Evolutionary conservation across 2,113 vertebrate species (phyloP).

Genomic region (Pangasianodon hypophthalmus): DNA sequence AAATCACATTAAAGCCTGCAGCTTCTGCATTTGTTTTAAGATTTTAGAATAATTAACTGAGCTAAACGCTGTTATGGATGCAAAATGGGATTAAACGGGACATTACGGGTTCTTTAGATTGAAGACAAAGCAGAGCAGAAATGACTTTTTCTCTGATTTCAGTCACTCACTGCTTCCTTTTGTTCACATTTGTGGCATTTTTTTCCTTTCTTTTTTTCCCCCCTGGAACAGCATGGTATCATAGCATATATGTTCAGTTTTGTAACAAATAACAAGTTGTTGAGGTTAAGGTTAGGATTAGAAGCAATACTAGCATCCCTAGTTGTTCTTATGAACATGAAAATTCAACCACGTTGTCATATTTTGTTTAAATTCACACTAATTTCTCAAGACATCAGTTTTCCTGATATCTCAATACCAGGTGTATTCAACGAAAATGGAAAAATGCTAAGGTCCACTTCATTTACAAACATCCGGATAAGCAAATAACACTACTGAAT

Average conservation of each 20-base stretch:
- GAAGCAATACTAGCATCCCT: neutral
- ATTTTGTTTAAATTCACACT: neutral
- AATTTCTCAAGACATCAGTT: neutral
- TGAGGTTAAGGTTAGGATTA: neutral
- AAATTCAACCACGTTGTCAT: neutral
- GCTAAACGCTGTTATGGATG: conserved; percentile 73
- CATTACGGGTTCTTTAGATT: conserved; percentile 61
- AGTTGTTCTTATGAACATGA: neutral
- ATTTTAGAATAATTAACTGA: conserved; percentile 79
- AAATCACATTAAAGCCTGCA: conserved; percentile 77
- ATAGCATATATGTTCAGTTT: conserved; percentile 1
- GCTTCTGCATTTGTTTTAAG: conserved; percentile 78
- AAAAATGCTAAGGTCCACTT: neutral
- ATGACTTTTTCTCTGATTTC: conserved; percentile 63
- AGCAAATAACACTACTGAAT: too few species aligned
- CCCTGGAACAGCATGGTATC: neutral
- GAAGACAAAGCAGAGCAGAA: conserved; percentile 55
- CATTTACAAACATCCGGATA: neutral
- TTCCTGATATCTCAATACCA: neutral
- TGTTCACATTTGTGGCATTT: neutral
- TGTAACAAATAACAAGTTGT: neutral
- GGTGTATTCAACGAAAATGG: neutral
- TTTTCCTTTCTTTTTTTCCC: neutral
- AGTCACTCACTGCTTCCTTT: conserved; percentile 57
- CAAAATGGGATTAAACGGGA: conserved; percentile 66